Conservation (phyloP, 2,888 invertebrate species). For the Hoplodrina ambigua region DNA sequence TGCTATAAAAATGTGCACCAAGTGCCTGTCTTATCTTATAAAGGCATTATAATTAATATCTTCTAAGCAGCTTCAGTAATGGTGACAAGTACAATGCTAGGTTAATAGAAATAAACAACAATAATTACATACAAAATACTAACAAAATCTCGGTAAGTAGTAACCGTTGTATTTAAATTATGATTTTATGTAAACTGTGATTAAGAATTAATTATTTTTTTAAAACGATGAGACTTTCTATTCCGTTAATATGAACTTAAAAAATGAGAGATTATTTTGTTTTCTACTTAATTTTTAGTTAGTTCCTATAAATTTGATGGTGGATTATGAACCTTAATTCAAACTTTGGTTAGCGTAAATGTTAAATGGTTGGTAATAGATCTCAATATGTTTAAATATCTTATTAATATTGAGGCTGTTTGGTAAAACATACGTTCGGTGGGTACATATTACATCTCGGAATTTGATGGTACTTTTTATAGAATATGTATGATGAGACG, state of each 20-base stretch:
- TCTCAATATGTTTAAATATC: conserved; percentile 50
- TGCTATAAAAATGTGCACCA: conserved; percentile 39
- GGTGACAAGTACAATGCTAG: conserved; percentile 63
- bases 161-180: conserved; percentile 31
- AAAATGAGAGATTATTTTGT: conserved; percentile 20
- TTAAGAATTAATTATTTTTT: conserved; percentile 34
- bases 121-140: conserved; percentile 23
- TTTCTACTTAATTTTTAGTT: conserved; percentile 49
- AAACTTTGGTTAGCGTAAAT: conserved; percentile 30
- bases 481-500: background rate
- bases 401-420: conserved; percentile 44
- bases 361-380: conserved; percentile 33
- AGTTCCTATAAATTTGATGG: conserved; percentile 39
- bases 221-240: background rate
- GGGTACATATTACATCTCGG: background rate
- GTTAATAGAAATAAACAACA: conserved; percentile 35
- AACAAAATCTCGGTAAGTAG: conserved; percentile 22
- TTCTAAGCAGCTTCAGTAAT: conserved; percentile 55
- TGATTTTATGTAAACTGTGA: conserved; percentile 53
- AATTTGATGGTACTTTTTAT: background rate
- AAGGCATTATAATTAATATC: conserved; percentile 47
- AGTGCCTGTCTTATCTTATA: conserved; percentile 53
- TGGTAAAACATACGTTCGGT: background rate
- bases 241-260: conserved; percentile 7
- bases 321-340: conserved; percentile 13